These are phyloP conservation scores for Hylyphantes graminicola DNA, from an alignment of 1,140 invertebrate genomes.

Conservation along the genomic window DNA sequence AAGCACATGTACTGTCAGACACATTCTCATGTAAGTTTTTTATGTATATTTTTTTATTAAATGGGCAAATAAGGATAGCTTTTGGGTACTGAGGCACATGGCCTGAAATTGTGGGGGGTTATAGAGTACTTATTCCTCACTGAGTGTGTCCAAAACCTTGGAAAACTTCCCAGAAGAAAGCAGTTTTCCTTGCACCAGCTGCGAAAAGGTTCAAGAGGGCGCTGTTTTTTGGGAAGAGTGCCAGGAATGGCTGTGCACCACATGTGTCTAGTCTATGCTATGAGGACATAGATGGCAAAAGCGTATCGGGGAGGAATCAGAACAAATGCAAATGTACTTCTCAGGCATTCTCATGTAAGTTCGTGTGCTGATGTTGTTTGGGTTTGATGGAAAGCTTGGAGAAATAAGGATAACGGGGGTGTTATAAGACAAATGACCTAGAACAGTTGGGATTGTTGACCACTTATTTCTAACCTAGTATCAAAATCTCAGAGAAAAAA, in stretches of 20 bases:
- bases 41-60: no score
- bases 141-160: conserved; percentile 63
- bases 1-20: conserved; percentile 77
- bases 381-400: no score
- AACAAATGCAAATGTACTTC: conserved; percentile 78
- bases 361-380: no score
- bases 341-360: conserved; percentile 76
- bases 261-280: conserved; percentile 84
- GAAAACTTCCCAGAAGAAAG: conserved; percentile 72
- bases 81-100: no score
- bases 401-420: no score
- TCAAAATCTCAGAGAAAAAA: no score
- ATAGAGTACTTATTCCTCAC: no score
- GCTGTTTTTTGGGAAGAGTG: conserved; percentile 90
- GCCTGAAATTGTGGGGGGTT: no score
- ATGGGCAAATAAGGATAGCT: no score
- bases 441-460: no score
- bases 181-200: conserved; percentile 88
- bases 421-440: no score
- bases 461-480: no score
- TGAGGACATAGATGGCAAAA: conserved; percentile 78
- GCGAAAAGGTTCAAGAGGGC: conserved; percentile 82
- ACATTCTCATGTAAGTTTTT: conserved; percentile 75
- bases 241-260: conserved; percentile 89
- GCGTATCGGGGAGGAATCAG: conserved; percentile 68